Base-by-base conservation (phyloP, 2,888 invertebrate genomes). In the Unio pictorum region DNA sequence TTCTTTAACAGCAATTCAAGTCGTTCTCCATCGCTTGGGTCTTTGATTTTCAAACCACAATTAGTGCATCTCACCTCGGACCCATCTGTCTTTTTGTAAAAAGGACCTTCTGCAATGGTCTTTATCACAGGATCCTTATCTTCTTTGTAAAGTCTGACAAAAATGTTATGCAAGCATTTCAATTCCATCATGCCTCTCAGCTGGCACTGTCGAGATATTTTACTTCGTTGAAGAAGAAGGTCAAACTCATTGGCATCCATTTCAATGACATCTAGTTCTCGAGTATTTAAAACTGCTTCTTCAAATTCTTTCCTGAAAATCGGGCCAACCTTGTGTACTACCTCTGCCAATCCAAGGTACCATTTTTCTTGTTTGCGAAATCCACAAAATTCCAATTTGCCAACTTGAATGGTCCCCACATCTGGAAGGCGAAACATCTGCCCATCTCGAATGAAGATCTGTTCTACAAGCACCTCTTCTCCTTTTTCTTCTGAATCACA, bases 361-460 rank as follows among this genome's bases (percentile, higher is more conserved):
- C 67, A 66, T 26, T 60, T 28, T 28, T 56, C 55, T 23, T 68
- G 59, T 58, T 45, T 70, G 5, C 67, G 4, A 56, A 73, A 73
- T 23, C 67, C 62, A 68, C 71, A 64, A 45, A 73, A 54, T 57
- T 73, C 62, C 7, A 66, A 57, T 23, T 66, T 68, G 55, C 66
- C 73, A 23, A 73, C 56, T 30, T 26, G 57, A 4, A 73, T n/a
- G 26, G 71, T 63, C 55, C 58, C 20, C 4, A 66, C 60, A n/a
- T 66, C 66, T 54, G 67, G 68, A 8, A 73, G 62, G 4, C 69
- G 58, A 34, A 66, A 73, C 70, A 73, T 71, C 23, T 73, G 68
- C n/a, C 68, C 73, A 55, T 71, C n/a, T 55, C 55, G 18, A 28
- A 73, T 26, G 64, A 73, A 73, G 45, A 71, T 66, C 34, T 73